phyloP scores from a whole-genome alignment of 2,888 invertebrate species.

The Muscina levida region DNA sequence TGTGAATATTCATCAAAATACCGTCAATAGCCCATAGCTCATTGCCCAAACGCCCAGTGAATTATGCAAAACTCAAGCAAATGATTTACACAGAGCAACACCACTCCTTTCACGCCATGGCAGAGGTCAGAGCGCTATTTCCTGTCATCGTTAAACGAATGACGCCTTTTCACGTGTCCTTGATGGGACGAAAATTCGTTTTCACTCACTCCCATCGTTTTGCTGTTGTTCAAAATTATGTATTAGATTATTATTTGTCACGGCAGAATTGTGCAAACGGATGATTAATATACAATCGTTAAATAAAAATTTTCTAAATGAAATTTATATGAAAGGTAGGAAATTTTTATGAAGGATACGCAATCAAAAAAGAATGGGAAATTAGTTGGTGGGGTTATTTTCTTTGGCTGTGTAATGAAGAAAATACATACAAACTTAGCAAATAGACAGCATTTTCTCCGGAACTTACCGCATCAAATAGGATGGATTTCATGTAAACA shows the following conservation, averaged over 20 bases:
- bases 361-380: neutral
- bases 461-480: neutral
- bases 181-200: neutral
- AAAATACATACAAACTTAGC: neutral
- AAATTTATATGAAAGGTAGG: no score
- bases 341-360: no score
- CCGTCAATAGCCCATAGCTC: no score
- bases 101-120: no score
- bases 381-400: no score
- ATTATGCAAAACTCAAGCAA: no score
- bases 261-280: neutral
- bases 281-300: conserved; percentile 26
- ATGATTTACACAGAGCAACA: no score
- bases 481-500: no score
- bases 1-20: no score
- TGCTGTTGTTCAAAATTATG: neutral
- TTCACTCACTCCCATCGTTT: neutral
- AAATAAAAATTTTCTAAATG: neutral
- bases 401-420: neutral
- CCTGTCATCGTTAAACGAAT: conserved; percentile 1
- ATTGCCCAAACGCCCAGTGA: no score
- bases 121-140: neutral
- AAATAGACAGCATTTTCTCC: neutral
- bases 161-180: neutral
- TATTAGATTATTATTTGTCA: conserved; percentile 13